Evolutionary conservation across 1,140 invertebrate genomes (phyloP).

Genomic region (Meloidogyne exigua): DNA sequence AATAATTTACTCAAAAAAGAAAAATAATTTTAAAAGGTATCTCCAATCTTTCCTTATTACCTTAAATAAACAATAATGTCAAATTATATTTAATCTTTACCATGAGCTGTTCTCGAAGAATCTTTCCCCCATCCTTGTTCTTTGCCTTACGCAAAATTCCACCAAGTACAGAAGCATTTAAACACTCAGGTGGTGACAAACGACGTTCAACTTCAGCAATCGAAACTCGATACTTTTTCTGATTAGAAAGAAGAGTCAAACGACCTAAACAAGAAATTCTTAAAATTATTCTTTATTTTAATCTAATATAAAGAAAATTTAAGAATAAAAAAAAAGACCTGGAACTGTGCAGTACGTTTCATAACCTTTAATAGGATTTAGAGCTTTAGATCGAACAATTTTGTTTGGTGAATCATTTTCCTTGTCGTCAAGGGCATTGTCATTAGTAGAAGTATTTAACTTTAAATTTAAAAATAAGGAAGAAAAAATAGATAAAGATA

Average conservation of each 20-base stretch:
- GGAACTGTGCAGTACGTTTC: constrained; percentile 23
- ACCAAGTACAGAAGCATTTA: constrained; percentile 93
- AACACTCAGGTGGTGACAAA: constrained; percentile 92
- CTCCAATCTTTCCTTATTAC: too few relatives aligned
- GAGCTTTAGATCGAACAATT: background rate
- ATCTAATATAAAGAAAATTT: too few relatives aligned
- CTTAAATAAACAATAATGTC: too few relatives aligned
- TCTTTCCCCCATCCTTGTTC: constrained; percentile 15
- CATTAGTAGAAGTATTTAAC: background rate
- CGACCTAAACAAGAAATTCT: background rate
- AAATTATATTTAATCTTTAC: background rate
- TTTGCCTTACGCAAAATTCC: constrained; percentile 77
- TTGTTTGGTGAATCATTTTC: background rate
- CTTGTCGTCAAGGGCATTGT: background rate
- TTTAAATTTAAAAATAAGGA: background rate
- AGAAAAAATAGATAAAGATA: too few relatives aligned
- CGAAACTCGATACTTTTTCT: constrained; percentile 98
- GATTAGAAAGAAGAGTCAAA: constrained; percentile 19
- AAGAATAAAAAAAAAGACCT: background rate
- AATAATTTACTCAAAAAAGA: too few relatives aligned
- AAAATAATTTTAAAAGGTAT: too few relatives aligned
- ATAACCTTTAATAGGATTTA: constrained; percentile 1
- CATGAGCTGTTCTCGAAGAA: constrained; percentile 21
- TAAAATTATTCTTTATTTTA: too few relatives aligned
- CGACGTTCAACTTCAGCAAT: constrained; percentile 95